Base-by-base conservation (phyloP, 2,113 vertebrate species). In the Anseranas semipalmata region DNA sequence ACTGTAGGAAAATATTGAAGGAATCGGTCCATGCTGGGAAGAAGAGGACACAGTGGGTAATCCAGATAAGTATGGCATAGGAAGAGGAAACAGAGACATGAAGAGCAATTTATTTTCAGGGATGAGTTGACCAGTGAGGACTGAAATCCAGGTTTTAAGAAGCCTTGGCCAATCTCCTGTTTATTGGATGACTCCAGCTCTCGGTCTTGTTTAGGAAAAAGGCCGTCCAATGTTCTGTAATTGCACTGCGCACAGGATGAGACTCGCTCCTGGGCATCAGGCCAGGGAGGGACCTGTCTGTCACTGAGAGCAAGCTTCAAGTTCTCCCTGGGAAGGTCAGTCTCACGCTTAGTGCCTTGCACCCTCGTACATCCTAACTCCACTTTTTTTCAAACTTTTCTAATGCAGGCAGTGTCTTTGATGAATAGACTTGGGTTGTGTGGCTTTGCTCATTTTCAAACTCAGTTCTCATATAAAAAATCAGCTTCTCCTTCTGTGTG, bases 391-490 rank as follows among this genome's bases (percentile, higher is more conserved):
- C 65, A 30, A 33, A 12, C 35, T 77, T 65, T 39, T 41, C 56
- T 39, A 19, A 4, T 1, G 2, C 11, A 1, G 22, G 1, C 2
- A 37, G 4, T 25, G 24, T 16, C 52, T 82, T 50, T 88, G 95
- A 82, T 71, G 59, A 28, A 75, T 46, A 20, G 66, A 6, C 79
- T 37, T 4, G 66, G n/a, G 35, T 56, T 85, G 82, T 80, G 92
- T 48, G 90, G 6, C 62, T 96, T 93, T 66, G 32, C 68, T 90
- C 68, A 3, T 95, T 93, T 86, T 77, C 93, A 67, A 68, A 73
- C 75, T 15, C 65, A 5, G 3, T 74, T 65, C 88, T 94, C 59
- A 32, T 92, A 86, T 92, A 92, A 93, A 88, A 87, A 93, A 77
- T 39, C 85, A 56, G 79, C 93, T 84, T 32, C 39, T 85, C 63